Evolutionary conservation across 1,140 invertebrate species (phyloP), one percentile per base, ranked within the genome.

Genomic region (Temnothorax curvispinosus): DNA sequence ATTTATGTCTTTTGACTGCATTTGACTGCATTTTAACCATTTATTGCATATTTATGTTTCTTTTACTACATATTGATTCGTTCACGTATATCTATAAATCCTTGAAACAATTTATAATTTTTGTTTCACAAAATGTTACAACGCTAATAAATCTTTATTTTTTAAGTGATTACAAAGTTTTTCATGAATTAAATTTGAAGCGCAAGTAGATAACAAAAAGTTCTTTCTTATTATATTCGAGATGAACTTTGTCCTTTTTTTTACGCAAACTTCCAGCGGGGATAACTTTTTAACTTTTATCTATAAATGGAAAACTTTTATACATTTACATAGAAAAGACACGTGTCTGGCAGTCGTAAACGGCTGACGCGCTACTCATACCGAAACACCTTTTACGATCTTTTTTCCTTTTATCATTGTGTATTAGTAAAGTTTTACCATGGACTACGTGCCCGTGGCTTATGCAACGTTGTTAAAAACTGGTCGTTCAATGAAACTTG

Each of bases 381-480:
- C 13, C 11, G 44, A 67, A 71, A 87, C 8, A 47, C 9, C 47
- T 27, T 27, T 50, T 18, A 52, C 11, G 54, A 47, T 13, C 6
- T 38, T 69, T 35, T 18, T 64, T 11, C 58, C 6, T n/a, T 64
- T 84, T 76, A 9, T 38, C 32, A 56, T 15, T 54, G 54, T 47
- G 21, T 35, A 65, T 74, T 86, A 58, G 47, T 35, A 32, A 38
- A 62, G 52, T 82, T 58, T 44, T 80, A 52, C 50, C 27, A 15
- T 21, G 52, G 44, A 50, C 21, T 67, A 58, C n/a, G 21, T 64
- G 9, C 13, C 9, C 44, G n/a, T 41, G 50, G 6, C 47, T 86
- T 87, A 85, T 47, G 44, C 60, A 89, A 90, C 9, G 15, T 58
- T 47, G 15, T 21, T 64, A 54, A 87, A 87, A 87, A 75, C 56